Evolutionary conservation across 2,113 vertebrate species (phyloP).

Genomic region (Eublepharis macularius): DNA sequence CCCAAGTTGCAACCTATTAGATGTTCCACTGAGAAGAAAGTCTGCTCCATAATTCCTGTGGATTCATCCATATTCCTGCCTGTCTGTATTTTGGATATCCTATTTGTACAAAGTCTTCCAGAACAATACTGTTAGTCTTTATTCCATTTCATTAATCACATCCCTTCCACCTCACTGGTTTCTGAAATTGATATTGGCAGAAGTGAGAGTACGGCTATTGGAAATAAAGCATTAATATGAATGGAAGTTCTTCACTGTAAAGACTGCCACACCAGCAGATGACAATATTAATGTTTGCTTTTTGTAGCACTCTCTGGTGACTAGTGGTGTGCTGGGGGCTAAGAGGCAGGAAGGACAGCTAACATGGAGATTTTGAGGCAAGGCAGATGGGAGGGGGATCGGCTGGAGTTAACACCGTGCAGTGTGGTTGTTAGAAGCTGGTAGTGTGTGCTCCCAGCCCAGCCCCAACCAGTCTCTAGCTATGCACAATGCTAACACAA

Average conservation of each 20-base stretch:
- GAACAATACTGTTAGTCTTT: conserved; percentile 54
- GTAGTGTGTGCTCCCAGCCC: too few species aligned
- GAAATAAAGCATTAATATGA: conserved; percentile 51
- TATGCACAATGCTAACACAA: too few species aligned
- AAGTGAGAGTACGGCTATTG: conserved; percentile 38
- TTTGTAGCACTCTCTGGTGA: conserved; percentile 12
- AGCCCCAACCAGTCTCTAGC: too few species aligned
- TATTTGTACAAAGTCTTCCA: conserved; percentile 62
- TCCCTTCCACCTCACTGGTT: conserved; percentile 48
- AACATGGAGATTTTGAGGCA: too few species aligned
- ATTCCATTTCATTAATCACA: conserved; percentile 54
- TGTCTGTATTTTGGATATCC: conserved; percentile 38
- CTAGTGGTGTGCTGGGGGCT: not conserved
- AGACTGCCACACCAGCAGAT: conserved; percentile 46
- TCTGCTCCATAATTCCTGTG: not conserved
- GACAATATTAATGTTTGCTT: conserved; percentile 42
- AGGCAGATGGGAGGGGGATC: too few species aligned
- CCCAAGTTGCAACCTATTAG: not conserved
- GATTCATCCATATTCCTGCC: too few species aligned
- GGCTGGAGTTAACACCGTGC: too few species aligned
- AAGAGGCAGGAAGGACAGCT: not conserved
- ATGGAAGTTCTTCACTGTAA: conserved; percentile 50
- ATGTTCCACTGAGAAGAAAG: not conserved
- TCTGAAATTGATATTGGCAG: conserved; percentile 59
- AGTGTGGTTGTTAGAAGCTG: too few species aligned